Base-by-base conservation (phyloP, 2,797 vertebrate genomes). In the Remorina albescens region DNA sequence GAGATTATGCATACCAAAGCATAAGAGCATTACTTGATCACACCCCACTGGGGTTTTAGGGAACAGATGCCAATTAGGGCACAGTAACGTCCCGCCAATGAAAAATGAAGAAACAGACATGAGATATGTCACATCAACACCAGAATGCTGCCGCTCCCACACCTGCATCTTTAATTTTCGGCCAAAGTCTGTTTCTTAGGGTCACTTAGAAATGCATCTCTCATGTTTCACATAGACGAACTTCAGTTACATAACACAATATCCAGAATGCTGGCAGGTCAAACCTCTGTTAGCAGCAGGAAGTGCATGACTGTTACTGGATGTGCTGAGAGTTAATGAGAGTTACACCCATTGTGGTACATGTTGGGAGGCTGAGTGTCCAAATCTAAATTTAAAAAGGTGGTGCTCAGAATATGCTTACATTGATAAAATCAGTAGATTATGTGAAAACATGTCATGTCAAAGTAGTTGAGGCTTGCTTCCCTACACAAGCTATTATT, bases 111-210 rank as follows among this genome's bases (percentile, higher is more conserved):
- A 75, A 41, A 41, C 12, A 51, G 25, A 21, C 49, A 26, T 61
- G 18, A 68, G 65, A 74, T 56, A 66, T 62, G 37, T 36, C 30
- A 74, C 23, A 82, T 66, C 62, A 69, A 51, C 58, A 51, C 60
- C 84, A 86, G 56, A 81, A 81, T 83, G 81, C 53, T 54, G 15
- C 51, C 55, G 36, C 37, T 51, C 19, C 53, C n/a, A 39, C 70
- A 83, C 59, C 62, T 75, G 70, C 67, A 58, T 59, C 36, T 41
- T 54, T 41, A 25, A 37, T 30, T 36, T 32, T 3, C 44, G 50
- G 30, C 32, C 39, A n/a, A 6, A 1, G 16, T 36, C 51, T 39
- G 23, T 41, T 19, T 46, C 53, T 42, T 19, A 16, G 18, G 36
- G 49, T 46, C 51, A 62, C 25, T 58, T 30, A 12, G 61, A 66